Evolutionary conservation across 1,140 invertebrate genomes (phyloP).

Genomic region (Frieseomelitta varia): DNA sequence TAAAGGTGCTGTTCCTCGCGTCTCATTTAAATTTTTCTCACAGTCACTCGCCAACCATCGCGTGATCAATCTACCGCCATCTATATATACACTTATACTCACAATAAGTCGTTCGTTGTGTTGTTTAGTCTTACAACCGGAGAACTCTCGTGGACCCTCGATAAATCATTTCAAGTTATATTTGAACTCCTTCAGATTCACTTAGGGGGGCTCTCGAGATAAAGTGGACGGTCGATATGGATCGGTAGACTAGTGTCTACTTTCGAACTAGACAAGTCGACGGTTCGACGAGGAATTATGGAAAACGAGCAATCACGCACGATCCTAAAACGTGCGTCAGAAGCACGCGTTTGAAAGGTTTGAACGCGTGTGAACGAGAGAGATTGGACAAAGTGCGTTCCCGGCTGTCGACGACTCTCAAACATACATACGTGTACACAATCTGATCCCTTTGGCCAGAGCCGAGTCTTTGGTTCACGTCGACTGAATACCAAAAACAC

Average conservation of each 20-base stretch:
- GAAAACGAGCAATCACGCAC: not conserved
- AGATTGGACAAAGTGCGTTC: not conserved
- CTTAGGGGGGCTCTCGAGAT: not conserved
- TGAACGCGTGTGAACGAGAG: not conserved
- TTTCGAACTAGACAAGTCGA: not conserved
- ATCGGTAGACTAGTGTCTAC: not conserved
- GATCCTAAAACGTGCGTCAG: not conserved
- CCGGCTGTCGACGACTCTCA: not conserved
- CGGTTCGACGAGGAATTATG: not conserved
- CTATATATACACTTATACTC: not conserved
- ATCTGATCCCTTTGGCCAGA: not conserved
- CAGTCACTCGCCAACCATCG: too few species aligned
- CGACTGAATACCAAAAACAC: not conserved
- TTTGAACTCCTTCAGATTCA: not conserved
- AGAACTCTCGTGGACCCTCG: not conserved
- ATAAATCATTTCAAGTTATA: slow-evolving; percentile 16
- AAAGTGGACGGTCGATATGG: not conserved
- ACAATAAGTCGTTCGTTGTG: too few species aligned
- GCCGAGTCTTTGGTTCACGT: not conserved
- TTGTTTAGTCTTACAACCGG: not conserved
- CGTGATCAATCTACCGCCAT: not conserved
- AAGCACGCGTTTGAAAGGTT: not conserved
- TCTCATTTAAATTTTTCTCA: too few species aligned
- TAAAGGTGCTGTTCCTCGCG: too few species aligned
- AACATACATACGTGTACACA: too few species aligned